Evolutionary conservation across 2,113 vertebrate genomes (phyloP).

Genomic region (Notothenia coriiceps): DNA sequence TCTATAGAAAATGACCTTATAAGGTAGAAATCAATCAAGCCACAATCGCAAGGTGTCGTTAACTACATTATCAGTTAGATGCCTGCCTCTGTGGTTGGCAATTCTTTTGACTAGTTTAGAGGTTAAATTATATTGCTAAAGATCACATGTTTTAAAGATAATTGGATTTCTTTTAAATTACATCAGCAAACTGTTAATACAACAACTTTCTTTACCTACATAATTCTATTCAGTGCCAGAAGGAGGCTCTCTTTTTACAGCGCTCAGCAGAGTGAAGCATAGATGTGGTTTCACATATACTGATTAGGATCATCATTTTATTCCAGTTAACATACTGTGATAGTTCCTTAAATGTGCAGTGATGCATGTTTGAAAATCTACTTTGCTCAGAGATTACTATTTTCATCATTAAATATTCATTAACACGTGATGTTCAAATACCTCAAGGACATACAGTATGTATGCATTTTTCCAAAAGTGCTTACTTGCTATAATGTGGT

Average conservation of each 20-base stretch:
- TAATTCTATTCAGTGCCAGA: conserved; percentile 32
- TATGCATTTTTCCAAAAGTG: conserved; percentile 59
- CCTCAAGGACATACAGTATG: conserved; percentile 44
- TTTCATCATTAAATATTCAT: conserved; percentile 67
- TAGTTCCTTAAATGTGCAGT: conserved; percentile 36
- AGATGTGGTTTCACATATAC: conserved; percentile 17
- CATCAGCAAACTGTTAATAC: conserved; percentile 19
- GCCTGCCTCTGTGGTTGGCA: not conserved
- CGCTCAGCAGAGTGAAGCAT: conserved; percentile 6
- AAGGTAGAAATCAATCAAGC: not conserved
- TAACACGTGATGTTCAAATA: conserved; percentile 57
- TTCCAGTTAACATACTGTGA: conserved; percentile 24
- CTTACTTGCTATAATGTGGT: conserved; percentile 59
- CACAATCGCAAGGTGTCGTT: not conserved
- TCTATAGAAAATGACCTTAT: not conserved
- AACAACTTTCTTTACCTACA: conserved; percentile 13
- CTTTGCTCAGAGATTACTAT: conserved; percentile 40
- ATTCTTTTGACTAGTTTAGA: conserved; percentile 17
- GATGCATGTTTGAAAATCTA: conserved; percentile 40
- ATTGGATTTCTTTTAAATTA: conserved; percentile 22
- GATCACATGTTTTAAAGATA: conserved; percentile 27
- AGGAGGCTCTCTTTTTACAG: conserved; percentile 36
- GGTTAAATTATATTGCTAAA: conserved; percentile 4
- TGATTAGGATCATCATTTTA: conserved; percentile 25
- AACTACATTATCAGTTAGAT: not conserved